phyloP scores from a whole-genome alignment of 2,888 invertebrate genomes.

The Elaeidobius kamerunicus region DNA sequence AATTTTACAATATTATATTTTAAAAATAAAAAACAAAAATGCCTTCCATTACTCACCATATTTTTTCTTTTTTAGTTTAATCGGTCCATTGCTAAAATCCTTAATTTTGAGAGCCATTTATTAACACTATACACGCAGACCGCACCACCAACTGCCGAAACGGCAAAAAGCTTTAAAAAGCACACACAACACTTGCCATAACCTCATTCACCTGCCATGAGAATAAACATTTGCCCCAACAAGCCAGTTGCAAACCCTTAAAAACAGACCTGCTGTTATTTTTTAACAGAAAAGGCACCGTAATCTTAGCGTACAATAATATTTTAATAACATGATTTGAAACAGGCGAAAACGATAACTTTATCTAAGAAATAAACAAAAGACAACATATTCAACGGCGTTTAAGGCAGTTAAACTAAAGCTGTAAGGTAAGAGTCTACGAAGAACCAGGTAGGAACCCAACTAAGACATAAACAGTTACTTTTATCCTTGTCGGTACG shows the following conservation, averaged over 20 bases:
- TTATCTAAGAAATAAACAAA: conserved; percentile 20
- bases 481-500: conserved; percentile 19
- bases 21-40: too few relatives aligned
- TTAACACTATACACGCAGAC: neutral
- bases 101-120: neutral
- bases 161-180: conserved; percentile 4
- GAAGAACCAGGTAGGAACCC: conserved; percentile 20
- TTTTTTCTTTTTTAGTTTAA: conserved; percentile 30
- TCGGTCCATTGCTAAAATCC: neutral
- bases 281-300: conserved; percentile 2
- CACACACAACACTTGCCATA: conserved; percentile 11
- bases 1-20: too few relatives aligned
- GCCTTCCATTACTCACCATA: conserved; percentile 29
- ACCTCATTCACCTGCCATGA: conserved; percentile 23
- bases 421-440: conserved; percentile 22
- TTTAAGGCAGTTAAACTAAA: conserved; percentile 23
- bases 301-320: neutral
- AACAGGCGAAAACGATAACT: conserved; percentile 3
- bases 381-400: conserved; percentile 13
- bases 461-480: conserved; percentile 7
- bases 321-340: neutral
- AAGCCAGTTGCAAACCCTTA: conserved; percentile 14
- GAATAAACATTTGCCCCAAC: conserved; percentile 14
- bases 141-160: neutral
- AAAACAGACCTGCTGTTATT: neutral